Conservation (phyloP, 2,888 invertebrate species). For the Drosophila fungiperda region DNA sequence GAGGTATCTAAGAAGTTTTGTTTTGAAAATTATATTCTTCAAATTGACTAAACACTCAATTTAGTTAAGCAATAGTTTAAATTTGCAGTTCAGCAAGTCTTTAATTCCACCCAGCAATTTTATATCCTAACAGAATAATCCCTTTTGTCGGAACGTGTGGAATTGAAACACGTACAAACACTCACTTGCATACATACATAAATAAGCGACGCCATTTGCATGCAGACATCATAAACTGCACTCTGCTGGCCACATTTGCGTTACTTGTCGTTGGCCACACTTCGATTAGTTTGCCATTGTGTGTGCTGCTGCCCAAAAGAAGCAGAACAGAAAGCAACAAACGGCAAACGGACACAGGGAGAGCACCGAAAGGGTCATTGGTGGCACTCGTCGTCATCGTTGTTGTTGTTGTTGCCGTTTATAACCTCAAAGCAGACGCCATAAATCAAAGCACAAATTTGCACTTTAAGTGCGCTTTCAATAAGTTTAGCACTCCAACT, state of each 20-base stretch:
- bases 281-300: slow-evolving; percentile 70
- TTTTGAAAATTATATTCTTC: background rate
- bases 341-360: background rate
- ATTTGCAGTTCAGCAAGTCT: background rate
- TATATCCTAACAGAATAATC: background rate
- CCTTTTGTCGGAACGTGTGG: slow-evolving; percentile 11
- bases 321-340: slow-evolving; percentile 5
- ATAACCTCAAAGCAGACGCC: slow-evolving; percentile 78
- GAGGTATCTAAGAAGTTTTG: background rate
- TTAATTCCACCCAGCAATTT: background rate
- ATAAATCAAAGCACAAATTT: slow-evolving; percentile 80
- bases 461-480: slow-evolving; percentile 75
- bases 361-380: slow-evolving; percentile 51
- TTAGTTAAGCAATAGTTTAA: background rate
- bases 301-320: slow-evolving; percentile 19
- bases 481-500: slow-evolving; percentile 59
- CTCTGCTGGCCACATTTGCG: slow-evolving; percentile 45
- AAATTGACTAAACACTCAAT: background rate
- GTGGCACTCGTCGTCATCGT: slow-evolving; percentile 52
- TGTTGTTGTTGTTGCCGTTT: slow-evolving; percentile 43
- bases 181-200: background rate
- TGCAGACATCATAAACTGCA: slow-evolving; percentile 76
- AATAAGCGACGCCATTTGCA: slow-evolving; percentile 65
- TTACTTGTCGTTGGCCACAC: slow-evolving; percentile 40
- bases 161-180: slow-evolving; percentile 15